These are phyloP conservation scores for Lagorchestes hirsutus DNA, from an alignment of 2,797 vertebrate species.

Conservation along the genomic window DNA sequence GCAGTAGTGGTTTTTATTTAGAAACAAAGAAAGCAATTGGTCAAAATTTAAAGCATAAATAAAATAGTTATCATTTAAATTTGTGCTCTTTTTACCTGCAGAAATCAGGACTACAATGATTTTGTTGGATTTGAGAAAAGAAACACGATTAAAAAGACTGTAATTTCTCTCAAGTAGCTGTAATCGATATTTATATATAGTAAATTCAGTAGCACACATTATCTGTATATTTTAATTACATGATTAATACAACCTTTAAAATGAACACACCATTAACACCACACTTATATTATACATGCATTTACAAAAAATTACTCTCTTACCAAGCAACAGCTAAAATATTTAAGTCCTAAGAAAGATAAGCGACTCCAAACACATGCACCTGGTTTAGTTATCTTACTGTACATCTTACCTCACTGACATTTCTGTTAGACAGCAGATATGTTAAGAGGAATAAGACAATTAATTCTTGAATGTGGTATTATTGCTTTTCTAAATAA, in stretches of 20 bases:
- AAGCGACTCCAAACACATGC: slow-evolving; percentile 90
- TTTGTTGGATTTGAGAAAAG: slow-evolving; percentile 66
- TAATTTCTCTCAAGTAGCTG: slow-evolving; percentile 72
- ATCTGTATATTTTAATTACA: slow-evolving; percentile 67
- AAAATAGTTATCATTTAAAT: slow-evolving; percentile 44
- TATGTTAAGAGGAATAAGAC: slow-evolving; percentile 87
- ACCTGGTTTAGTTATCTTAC: slow-evolving; percentile 85
- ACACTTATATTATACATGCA: slow-evolving; percentile 88
- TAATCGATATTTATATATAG: slow-evolving; percentile 61
- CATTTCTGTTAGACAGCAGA: slow-evolving; percentile 91
- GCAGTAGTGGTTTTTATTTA: slow-evolving; percentile 66
- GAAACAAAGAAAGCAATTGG: slow-evolving; percentile 73
- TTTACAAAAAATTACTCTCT: slow-evolving; percentile 68
- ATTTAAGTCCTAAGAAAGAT: slow-evolving; percentile 79
- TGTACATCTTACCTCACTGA: slow-evolving; percentile 91
- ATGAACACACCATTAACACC: slow-evolving; percentile 83
- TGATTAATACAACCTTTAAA: slow-evolving; percentile 69
- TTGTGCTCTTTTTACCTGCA: slow-evolving; percentile 76
- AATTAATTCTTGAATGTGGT: slow-evolving; percentile 85
- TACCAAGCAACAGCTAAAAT: slow-evolving; percentile 74
- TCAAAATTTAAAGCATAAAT: slow-evolving; percentile 75
- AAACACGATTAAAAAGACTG: slow-evolving; percentile 67
- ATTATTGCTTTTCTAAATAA: slow-evolving; percentile 78
- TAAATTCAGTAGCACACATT: slow-evolving; percentile 59
- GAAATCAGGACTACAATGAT: slow-evolving; percentile 67